Base-by-base conservation (phyloP, 2,797 vertebrate species). In the Poecilia wingei region DNA sequence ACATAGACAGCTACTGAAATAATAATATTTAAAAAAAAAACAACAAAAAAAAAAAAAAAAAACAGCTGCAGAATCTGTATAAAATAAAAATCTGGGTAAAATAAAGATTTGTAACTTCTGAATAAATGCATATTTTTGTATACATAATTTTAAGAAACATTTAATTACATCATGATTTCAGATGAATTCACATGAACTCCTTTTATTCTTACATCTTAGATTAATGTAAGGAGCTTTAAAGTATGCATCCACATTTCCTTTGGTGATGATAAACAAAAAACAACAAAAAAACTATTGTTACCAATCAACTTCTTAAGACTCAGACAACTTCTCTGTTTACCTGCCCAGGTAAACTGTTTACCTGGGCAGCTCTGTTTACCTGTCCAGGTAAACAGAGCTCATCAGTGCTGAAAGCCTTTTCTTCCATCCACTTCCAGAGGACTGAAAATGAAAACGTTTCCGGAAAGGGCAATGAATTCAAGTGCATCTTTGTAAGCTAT, bases 121-220 rank as follows among this genome's bases (percentile, higher is more conserved):
- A 91, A 92, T 93, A 87, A 87, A 93, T 88, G 79, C 55, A 22
- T 87, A 81, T 84, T 72, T 82, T 77, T 75, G 87, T 64, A 79
- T 77, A n/a, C 81, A 70, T 79, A 18, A 20, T 70, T 81, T 86
- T 76, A 66, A 80, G 76, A 93, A 88, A 89, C 25, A 71, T 84
- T 90, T 83, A 91, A 84, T 86, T 90, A 86, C 73, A 85, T 87
- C 74, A 85, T 87, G 74, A 92, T 88, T 90, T 87, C 18, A 89
- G 89, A 86, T 75, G 77, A 84, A 89, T 93, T 92, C 90, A 91
- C 82, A 93, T 81, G 68, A 89, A 93, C 84, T 91, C 84, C 91
- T 92, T 84, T 80, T 82, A 80, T 91, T 87, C 82, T 89, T 82
- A 88, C 86, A 90, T 64, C 79, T 82, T 76, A 79, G 53, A 89